Conservation (phyloP, 2,888 invertebrate genomes). For the Melieria picta region DNA sequence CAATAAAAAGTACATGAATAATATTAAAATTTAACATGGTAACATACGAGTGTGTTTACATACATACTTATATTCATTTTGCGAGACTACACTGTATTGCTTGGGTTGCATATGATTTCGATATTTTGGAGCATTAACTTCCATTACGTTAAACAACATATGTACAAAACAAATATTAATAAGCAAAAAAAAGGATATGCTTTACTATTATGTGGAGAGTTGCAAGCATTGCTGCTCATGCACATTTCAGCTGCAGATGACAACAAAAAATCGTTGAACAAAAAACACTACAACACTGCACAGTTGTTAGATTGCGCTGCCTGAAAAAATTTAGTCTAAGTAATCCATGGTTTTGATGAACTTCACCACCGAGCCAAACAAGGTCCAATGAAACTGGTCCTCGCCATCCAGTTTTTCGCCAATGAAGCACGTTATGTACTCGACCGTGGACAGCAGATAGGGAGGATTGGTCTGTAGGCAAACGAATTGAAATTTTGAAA, state of each 20-base stretch:
- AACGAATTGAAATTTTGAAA: background rate
- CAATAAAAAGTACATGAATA: slow-evolving; percentile 10
- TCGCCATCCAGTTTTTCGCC: slow-evolving; percentile 85
- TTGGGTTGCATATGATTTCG: background rate
- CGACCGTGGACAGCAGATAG: slow-evolving; percentile 91
- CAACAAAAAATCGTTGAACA: background rate
- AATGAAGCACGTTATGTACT: slow-evolving; percentile 94
- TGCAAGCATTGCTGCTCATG: background rate
- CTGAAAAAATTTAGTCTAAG: slow-evolving; percentile 41
- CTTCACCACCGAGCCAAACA: slow-evolving; percentile 95
- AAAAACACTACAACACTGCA: too few relatives aligned
- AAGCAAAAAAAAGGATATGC: too few relatives aligned
- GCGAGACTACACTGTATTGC: background rate
- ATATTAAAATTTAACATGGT: slow-evolving; percentile 9
- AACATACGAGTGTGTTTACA: background rate
- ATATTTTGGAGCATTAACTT: background rate
- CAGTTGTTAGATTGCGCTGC: slow-evolving; percentile 35
- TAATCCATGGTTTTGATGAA: slow-evolving; percentile 94
- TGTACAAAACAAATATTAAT: too few relatives aligned
- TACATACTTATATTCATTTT: slow-evolving; percentile 4
- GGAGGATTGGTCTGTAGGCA: slow-evolving; percentile 86
- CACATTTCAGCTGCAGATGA: background rate
- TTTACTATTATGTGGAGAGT: background rate
- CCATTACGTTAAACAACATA: too few relatives aligned
- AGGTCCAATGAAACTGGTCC: slow-evolving; percentile 98